A percentile compares a stretch with the other conserved stretches of the same genome.
Evolutionary conservation across 1,140 invertebrate species (phyloP).

Genomic region (Fopius arisanus): DNA sequence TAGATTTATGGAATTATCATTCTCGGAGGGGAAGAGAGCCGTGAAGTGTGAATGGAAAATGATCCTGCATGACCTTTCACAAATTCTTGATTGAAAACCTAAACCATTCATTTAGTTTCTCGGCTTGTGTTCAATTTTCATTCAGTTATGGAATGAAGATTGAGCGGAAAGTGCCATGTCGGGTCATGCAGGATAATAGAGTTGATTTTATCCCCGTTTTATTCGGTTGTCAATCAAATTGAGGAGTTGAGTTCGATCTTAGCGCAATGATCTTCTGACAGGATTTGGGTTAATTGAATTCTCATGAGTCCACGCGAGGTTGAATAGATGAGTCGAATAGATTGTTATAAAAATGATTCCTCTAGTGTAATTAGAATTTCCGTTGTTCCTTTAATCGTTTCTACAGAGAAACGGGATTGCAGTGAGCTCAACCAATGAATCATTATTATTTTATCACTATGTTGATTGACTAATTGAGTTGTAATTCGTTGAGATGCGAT

Average conservation of each 20-base stretch:
- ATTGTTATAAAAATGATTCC: too few species aligned
- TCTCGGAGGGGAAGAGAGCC: not conserved
- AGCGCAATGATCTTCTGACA: not conserved
- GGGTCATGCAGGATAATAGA: not conserved
- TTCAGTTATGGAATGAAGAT: not conserved
- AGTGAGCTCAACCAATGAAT: too few species aligned
- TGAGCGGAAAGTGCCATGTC: not conserved
- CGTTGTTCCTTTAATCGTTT: too few species aligned
- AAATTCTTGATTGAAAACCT: not conserved
- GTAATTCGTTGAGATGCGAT: too few species aligned
- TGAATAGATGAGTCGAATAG: too few species aligned
- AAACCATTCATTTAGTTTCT: conserved; percentile 1
- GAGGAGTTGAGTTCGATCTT: not conserved
- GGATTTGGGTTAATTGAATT: not conserved
- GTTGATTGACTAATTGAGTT: too few species aligned
- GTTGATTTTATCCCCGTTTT: not conserved
- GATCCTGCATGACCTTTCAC: not conserved
- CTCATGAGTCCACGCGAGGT: too few species aligned
- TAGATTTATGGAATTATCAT: too few species aligned
- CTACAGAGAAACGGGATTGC: too few species aligned
- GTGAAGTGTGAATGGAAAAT: not conserved
- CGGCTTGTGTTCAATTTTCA: not conserved
- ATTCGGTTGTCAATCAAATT: not conserved
- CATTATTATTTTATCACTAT: too few species aligned
- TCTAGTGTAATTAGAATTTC: too few species aligned